Conservation (phyloP, 2,888 invertebrate genomes). For the Chloroclystis v-ata region DNA sequence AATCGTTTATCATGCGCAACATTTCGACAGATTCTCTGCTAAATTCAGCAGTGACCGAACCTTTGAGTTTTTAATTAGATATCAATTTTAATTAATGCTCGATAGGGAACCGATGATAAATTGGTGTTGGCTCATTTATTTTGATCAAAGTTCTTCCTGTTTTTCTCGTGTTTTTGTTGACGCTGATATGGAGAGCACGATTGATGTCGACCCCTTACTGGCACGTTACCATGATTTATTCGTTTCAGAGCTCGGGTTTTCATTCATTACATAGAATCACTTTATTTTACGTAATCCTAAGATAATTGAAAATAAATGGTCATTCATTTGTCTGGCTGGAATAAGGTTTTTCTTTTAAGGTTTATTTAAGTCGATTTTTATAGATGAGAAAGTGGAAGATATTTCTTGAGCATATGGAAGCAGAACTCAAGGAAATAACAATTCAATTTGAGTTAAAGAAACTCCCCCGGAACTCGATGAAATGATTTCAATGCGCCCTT, state of each 20-base stretch:
- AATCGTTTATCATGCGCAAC: too few relatives aligned
- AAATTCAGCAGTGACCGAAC: too few relatives aligned
- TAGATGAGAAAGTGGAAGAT: too few relatives aligned
- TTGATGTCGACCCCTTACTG: constrained; percentile 52
- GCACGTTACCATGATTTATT: constrained; percentile 62
- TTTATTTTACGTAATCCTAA: constrained; percentile 5
- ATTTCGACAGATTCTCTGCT: too few relatives aligned
- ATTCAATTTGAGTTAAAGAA: constrained; percentile 13
- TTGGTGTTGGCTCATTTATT: constrained; percentile 15
- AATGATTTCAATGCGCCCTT: constrained; percentile 16
- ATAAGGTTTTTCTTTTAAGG: too few relatives aligned
- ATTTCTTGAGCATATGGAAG: too few relatives aligned
- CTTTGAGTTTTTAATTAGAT: constrained; percentile 10
- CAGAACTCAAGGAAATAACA: too few relatives aligned
- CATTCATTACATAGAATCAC: constrained; percentile 12
- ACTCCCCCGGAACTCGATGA: constrained; percentile 1
- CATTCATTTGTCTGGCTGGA: not conserved
- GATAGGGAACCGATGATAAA: constrained; percentile 8
- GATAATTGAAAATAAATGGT: constrained; percentile 12
- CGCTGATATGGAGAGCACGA: constrained; percentile 54
- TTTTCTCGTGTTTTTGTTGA: constrained; percentile 53
- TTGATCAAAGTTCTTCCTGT: constrained; percentile 39
- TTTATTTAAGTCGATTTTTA: too few relatives aligned
- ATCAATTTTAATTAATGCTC: constrained; percentile 6
- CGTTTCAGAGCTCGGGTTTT: constrained; percentile 16